These are phyloP conservation scores for Ichneumoninae sp. DNA, from an alignment of 2,888 invertebrate species.

Conservation along the genomic window DNA sequence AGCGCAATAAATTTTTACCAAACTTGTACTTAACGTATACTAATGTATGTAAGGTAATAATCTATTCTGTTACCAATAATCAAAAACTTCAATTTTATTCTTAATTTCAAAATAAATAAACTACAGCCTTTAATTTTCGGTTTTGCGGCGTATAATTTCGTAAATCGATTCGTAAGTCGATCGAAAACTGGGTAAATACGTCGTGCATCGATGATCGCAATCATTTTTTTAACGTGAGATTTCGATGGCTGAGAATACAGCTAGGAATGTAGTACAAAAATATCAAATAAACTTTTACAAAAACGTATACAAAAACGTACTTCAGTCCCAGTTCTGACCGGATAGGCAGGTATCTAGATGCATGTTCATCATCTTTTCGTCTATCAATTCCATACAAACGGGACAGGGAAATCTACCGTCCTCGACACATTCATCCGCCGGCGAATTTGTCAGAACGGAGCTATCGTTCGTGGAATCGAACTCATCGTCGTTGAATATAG, in stretches of 20 bases:
- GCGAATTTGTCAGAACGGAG: slow-evolving; percentile 65
- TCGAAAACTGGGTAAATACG: background rate
- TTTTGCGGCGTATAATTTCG: background rate
- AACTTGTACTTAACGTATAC: background rate
- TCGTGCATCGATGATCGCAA: background rate
- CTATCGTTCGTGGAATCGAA: slow-evolving; percentile 71
- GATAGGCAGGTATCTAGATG: slow-evolving; percentile 86
- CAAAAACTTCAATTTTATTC: background rate
- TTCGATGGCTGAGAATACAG: background rate
- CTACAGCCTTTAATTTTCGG: background rate
- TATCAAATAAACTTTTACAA: background rate
- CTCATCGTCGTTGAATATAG: slow-evolving; percentile 83
- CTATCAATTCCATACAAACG: slow-evolving; percentile 86
- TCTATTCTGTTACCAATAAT: background rate
- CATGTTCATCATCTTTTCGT: slow-evolving; percentile 86
- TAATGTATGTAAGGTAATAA: background rate
- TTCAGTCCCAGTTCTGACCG: slow-evolving; percentile 53
- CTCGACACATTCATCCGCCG: slow-evolving; percentile 72
- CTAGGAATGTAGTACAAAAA: background rate
- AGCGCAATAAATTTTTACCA: background rate
- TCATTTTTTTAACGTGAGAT: background rate
- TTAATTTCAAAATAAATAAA: slow-evolving; percentile 2
- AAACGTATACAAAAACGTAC: slow-evolving; percentile 29
- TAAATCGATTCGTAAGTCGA: background rate
- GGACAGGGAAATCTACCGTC: slow-evolving; percentile 86